phyloP scores from a whole-genome alignment of 2,888 invertebrate species.

The Pharmacophagus antenor region DNA sequence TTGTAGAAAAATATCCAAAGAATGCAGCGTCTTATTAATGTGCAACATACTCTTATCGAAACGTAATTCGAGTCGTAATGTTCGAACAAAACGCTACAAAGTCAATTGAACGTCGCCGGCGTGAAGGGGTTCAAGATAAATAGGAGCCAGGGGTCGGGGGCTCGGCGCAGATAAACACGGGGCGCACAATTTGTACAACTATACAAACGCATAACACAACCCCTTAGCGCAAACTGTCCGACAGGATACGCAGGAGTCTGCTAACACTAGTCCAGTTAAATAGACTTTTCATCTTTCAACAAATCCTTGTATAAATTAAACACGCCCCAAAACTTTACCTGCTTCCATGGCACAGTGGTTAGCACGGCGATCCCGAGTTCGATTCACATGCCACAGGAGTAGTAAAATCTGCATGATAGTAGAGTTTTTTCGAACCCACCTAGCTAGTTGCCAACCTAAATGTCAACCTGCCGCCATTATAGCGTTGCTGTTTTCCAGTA shows the following conservation, averaged over 20 bases:
- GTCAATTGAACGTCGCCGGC: conserved; percentile 62
- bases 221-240: conserved; percentile 37
- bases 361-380: too few species aligned
- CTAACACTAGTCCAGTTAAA: conserved; percentile 21
- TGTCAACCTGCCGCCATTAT: too few species aligned
- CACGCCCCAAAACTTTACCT: too few species aligned
- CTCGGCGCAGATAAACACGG: conserved; percentile 69
- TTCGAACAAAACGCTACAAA: conserved; percentile 65
- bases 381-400: too few species aligned
- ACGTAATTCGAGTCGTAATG: conserved; percentile 26
- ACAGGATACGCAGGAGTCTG: not conserved
- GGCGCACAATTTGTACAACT: conserved; percentile 75
- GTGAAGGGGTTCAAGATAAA: conserved; percentile 75
- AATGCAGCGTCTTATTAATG: conserved; percentile 1
- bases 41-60: conserved; percentile 19
- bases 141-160: conserved; percentile 63
- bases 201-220: conserved; percentile 65
- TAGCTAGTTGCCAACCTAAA: too few species aligned
- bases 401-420: too few species aligned
- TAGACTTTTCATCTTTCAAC: not conserved
- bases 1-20: too few species aligned
- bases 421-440: too few species aligned
- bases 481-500: too few species aligned
- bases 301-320: too few species aligned
- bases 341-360: too few species aligned